Base-by-base conservation (phyloP, 2,888 invertebrate genomes). In the Diadegma fenestrale region DNA sequence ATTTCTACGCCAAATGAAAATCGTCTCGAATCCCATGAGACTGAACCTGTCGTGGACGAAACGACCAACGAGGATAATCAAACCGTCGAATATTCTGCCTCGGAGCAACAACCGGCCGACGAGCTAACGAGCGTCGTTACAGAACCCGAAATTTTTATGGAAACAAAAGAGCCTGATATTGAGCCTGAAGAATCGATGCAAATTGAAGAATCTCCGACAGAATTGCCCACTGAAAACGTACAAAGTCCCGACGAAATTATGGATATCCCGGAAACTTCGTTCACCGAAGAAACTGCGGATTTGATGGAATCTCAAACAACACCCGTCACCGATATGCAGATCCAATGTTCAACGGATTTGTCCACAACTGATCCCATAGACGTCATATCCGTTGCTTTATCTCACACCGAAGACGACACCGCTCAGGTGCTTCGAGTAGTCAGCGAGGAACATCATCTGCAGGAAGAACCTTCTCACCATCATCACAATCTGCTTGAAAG, bases 401-500 rank as follows among this genome's bases (percentile, higher is more conserved):
- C 85, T 17, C 82, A 80, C 54, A 82, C 80, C 1, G 76, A 82
- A n/a, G 72, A 73, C 0, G 80, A 82, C 7, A 12, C 58, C 6
- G 12, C 64, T 22, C 76, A 72, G 30, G 72, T 63, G 22, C 64
- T 76, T 10, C 75, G 41, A 17, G 71, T 71, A 1, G 64, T 54
- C 3, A 69, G 54, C 41, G 72, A 86, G 54, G 82, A 86, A 73
- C 30, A 63, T 22, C 33, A 75, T 63, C 45, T 66, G 7, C 72
- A 48, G 37, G 51, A 76, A 10, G 61, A 77, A 30, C 17, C 63
- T 26, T 19, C 71, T 10, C 37, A 81, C 22, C 45, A 79, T 48
- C 66, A 69, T 54, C 64, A 75, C 43, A 30, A 51, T 66, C 14
- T 91, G 5, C 91, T 90, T 48, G 90, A 91, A 0, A 86, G 89